Evolutionary conservation across 2,113 vertebrate species (phyloP).

Genomic region (Sinocyclocheilus grahami): DNA sequence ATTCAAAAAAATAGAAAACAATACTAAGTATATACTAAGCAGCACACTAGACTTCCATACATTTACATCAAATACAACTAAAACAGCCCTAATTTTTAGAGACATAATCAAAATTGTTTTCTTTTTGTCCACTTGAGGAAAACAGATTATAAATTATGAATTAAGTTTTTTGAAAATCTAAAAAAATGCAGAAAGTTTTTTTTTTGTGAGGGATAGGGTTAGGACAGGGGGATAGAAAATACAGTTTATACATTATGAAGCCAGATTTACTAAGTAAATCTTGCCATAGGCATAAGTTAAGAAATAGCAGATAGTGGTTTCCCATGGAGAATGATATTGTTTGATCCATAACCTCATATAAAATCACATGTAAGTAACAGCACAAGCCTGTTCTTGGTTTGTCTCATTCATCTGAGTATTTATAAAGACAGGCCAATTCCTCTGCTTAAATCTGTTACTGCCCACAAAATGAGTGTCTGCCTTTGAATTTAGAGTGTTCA

Average conservation of each 20-base stretch:
- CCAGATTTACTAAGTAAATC: neutral
- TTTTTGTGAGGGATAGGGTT: too few relatives aligned
- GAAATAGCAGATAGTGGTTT: conserved; percentile 23
- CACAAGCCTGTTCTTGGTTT: conserved; percentile 49
- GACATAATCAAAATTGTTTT: too few relatives aligned
- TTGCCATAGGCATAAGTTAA: neutral
- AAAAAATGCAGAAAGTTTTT: too few relatives aligned
- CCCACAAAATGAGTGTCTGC: conserved; percentile 87
- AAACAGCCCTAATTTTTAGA: too few relatives aligned
- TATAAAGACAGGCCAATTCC: conserved; percentile 70
- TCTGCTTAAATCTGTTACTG: conserved; percentile 74
- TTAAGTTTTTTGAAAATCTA: too few relatives aligned
- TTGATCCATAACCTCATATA: conserved; percentile 44
- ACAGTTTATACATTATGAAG: neutral
- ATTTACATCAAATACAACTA: neutral
- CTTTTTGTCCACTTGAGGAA: too few relatives aligned
- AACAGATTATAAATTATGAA: too few relatives aligned
- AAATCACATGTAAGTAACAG: conserved; percentile 55
- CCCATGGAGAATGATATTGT: conserved; percentile 9
- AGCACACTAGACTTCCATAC: neutral
- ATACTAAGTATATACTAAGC: too few relatives aligned
- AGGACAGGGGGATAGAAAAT: neutral
- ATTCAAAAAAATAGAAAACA: too few relatives aligned
- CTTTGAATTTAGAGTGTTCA: conserved; percentile 97
- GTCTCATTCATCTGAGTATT: conserved; percentile 64